A percentile compares a stretch with the other conserved stretches of the same genome.
Conservation (phyloP, 2,797 vertebrate species). For the Sitta carolinensis region DNA sequence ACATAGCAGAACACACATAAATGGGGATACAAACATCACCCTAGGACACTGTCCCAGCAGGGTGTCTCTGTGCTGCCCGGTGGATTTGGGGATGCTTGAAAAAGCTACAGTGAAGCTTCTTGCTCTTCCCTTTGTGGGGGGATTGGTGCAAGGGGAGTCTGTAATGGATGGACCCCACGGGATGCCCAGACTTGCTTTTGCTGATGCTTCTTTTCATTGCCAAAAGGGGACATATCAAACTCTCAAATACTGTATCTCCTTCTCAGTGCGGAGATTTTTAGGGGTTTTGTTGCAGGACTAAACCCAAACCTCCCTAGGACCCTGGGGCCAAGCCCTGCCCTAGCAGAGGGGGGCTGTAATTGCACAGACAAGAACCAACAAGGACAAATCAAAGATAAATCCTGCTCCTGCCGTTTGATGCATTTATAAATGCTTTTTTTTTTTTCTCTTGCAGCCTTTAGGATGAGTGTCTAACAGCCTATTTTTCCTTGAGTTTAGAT, state of each 20-base stretch:
- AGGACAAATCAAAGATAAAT: constrained; percentile 21
- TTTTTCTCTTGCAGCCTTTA: neutral
- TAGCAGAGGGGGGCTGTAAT: neutral
- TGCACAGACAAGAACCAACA: neutral
- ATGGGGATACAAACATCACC: too few species aligned
- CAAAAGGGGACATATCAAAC: neutral
- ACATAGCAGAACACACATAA: too few species aligned
- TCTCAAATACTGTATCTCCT: neutral
- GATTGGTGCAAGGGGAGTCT: neutral
- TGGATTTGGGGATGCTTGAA: neutral
- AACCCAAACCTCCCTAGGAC: neutral
- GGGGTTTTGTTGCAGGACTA: neutral
- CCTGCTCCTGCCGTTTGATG: neutral
- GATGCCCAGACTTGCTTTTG: neutral
- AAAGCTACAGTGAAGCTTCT: neutral
- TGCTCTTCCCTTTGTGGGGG: neutral
- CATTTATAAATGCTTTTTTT: neutral
- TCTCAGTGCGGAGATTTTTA: neutral
- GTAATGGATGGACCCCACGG: neutral
- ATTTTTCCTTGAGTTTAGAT: constrained; percentile 42
- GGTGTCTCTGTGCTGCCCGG: neutral
- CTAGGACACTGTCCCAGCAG: neutral
- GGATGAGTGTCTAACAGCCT: neutral
- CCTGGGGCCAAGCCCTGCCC: neutral
- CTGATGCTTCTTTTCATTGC: neutral